phyloP scores from a whole-genome alignment of 2,797 vertebrate species.

The Caiman crocodilus region DNA sequence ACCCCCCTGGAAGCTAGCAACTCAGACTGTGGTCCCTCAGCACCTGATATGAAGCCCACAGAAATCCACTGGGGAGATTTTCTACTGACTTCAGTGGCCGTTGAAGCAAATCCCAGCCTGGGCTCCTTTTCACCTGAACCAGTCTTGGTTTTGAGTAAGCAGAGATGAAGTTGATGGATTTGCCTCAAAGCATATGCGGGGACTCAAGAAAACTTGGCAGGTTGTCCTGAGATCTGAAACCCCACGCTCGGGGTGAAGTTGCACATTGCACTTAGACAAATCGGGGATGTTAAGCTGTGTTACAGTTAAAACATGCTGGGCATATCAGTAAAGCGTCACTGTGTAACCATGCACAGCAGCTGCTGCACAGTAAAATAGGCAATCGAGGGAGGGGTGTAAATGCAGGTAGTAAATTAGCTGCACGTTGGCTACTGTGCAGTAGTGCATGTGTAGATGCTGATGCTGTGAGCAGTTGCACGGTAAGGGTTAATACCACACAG shows the following conservation, averaged over 20 bases:
- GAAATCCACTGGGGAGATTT: neutral
- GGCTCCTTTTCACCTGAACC: neutral
- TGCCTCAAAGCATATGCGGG: neutral
- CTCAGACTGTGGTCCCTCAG: accelerated
- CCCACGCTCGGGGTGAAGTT: neutral
- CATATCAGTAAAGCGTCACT: too few relatives aligned
- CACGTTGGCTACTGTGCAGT: too few relatives aligned
- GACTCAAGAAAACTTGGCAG: neutral
- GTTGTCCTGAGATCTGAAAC: slow-evolving; percentile 28
- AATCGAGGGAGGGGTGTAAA: too few relatives aligned
- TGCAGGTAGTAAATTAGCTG: too few relatives aligned
- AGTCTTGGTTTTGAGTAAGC: neutral
- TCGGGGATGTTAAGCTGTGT: too few relatives aligned
- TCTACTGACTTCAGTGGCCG: accelerated
- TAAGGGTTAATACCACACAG: too few relatives aligned
- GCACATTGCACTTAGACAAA: too few relatives aligned
- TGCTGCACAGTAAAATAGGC: too few relatives aligned
- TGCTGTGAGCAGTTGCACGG: too few relatives aligned
- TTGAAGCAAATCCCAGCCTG: neutral
- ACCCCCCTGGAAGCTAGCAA: neutral
- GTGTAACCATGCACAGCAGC: too few relatives aligned
- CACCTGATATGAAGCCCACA: neutral
- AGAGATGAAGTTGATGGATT: neutral
- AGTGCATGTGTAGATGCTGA: too few relatives aligned
- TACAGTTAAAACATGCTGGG: too few relatives aligned